Percentiles rank a stretch among this genome's conserved stretches.
phyloP scores from a whole-genome alignment of 1,140 invertebrate species.

The Bombus sylvicola region DNA sequence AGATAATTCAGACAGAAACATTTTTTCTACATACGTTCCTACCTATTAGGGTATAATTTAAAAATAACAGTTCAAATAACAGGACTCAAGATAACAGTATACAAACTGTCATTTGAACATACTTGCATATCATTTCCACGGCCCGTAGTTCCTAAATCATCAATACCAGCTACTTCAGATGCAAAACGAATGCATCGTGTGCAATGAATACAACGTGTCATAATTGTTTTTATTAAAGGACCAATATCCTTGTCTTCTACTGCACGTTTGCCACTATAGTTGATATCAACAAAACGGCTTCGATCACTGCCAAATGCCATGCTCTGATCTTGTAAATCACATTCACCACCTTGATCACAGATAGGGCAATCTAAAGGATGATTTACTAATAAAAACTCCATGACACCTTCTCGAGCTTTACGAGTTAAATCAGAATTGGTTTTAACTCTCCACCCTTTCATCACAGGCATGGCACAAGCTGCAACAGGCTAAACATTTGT shows the following conservation, averaged over 20 bases:
- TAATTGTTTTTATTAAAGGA: conserved; percentile 99
- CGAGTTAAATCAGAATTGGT: conserved; percentile 98
- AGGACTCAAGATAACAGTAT: not conserved
- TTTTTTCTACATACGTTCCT: conserved; percentile 99
- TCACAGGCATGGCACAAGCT: conserved; percentile 99
- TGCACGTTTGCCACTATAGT: conserved; percentile 97
- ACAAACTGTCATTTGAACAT: not conserved
- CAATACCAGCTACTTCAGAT: conserved; percentile 98
- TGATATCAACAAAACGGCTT: conserved; percentile 96
- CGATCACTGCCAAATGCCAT: conserved; percentile 99
- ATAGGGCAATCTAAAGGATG: conserved; percentile 99
- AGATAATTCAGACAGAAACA: conserved; percentile 98
- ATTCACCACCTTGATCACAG: conserved; percentile 99
- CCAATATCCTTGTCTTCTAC: conserved; percentile 99
- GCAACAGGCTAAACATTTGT: conserved; percentile 93
- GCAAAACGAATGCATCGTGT: conserved; percentile 98
- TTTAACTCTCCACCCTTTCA: conserved; percentile 99
- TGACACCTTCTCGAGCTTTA: conserved; percentile 98
- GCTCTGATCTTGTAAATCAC: conserved; percentile 98
- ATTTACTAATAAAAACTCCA: conserved; percentile 99
- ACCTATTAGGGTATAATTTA: conserved; percentile 84
- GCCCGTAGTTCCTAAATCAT: conserved; percentile 98
- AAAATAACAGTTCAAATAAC: not conserved
- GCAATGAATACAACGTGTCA: conserved; percentile 99
- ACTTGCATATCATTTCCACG: conserved; percentile 97